Base-by-base conservation (phyloP, 2,888 invertebrate genomes). In the Phorcus lineatus region DNA sequence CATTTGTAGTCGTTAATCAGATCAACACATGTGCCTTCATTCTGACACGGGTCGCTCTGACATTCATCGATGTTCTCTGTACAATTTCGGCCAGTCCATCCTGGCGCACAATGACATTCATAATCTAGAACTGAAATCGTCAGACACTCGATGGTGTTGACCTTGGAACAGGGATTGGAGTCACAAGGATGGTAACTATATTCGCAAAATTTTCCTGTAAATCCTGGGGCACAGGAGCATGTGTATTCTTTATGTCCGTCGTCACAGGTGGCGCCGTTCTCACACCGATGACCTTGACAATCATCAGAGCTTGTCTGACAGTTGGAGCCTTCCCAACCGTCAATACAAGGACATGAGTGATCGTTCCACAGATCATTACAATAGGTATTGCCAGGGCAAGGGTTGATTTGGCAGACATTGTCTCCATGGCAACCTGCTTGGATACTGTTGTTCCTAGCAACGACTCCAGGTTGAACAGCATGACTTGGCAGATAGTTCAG, bases 361-460 rank as follows among this genome's bases (percentile, higher is more conserved):
- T 70, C 67, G 83, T 92, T 91, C 91, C 92, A 91, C 4, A 83
- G 67, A 81, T 90, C 89, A 6, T 79, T 66, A 82, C 92, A 92
- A 47, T 82, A 81, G 2, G 91, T 79, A 79, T 91, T 88, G 6
- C 78, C 82, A 7, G 88, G 86, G 83, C 92, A 92, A 0, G 88
- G 87, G 55, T 86, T 86, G 16, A 81, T 57, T 0, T 28, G n/a
- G 83, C 92, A 92, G 16, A 89, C 85, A 53, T 88, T 83, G 36
- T 88, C 87, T 31, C 90, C 87, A 36, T 83, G 82, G 83, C 92
- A 92, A 82, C 90, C 89, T 52, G 67, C 22, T 19, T 54, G 31
- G 2, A 90, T 78, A 62, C 83, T 83, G 7, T 81, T 80, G 17
- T 81, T 83, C 3, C 57, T 67, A 19, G 88, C 79, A 0, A 19